A percentile compares a stretch with the other conserved stretches of the same genome.
phyloP scores from a whole-genome alignment of 1,140 invertebrate species.

The Hycleus phaleratus region DNA sequence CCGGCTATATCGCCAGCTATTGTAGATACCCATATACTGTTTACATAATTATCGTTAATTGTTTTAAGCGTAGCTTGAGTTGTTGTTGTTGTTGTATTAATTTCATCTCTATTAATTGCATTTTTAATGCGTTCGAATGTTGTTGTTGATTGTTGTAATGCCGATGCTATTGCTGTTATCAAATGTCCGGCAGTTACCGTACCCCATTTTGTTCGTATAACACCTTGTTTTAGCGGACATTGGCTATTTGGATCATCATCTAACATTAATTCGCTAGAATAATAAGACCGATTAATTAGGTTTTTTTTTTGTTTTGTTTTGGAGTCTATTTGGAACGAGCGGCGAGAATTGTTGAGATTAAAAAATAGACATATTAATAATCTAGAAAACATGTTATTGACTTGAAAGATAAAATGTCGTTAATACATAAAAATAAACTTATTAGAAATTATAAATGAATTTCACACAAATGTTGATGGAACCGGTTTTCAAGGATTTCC shows the following conservation, averaged over 20 bases:
- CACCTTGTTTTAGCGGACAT: slow-evolving; percentile 54
- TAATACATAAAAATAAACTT: no score
- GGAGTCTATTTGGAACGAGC: no score
- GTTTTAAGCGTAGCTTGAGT: not conserved
- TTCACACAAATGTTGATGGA: no score
- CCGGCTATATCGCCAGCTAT: slow-evolving; percentile 59
- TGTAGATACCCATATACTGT: slow-evolving; percentile 52
- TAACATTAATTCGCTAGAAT: not conserved
- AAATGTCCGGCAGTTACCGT: slow-evolving; percentile 50
- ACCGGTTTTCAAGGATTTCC: no score
- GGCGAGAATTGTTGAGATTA: not conserved
- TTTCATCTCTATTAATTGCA: slow-evolving; percentile 17
- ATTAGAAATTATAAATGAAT: no score
- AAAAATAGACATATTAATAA: not conserved
- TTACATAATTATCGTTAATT: slow-evolving; percentile 3
- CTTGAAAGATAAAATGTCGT: no score
- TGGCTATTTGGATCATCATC: slow-evolving; percentile 34
- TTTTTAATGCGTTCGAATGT: slow-evolving; percentile 31
- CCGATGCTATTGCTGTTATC: slow-evolving; percentile 49
- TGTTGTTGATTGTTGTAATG: slow-evolving; percentile 49
- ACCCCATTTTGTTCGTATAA: slow-evolving; percentile 50
- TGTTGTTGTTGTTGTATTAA: slow-evolving; percentile 8
- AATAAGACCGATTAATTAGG: not conserved
- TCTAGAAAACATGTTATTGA: no score
- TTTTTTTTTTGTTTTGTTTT: not conserved